These are phyloP conservation scores for Lepilemur septentrionalis DNA, from an alignment of 2,797 vertebrate species.

Conservation along the genomic window DNA sequence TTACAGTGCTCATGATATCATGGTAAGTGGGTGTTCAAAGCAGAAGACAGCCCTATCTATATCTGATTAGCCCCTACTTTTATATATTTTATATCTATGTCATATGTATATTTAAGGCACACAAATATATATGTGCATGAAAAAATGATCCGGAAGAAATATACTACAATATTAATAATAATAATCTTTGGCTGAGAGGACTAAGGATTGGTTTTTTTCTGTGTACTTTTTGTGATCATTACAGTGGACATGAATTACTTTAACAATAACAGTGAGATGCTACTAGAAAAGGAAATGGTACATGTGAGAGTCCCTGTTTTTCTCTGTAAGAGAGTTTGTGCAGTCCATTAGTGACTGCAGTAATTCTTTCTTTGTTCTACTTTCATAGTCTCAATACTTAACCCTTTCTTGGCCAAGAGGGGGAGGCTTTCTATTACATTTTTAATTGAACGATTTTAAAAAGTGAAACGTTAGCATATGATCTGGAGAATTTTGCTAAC, in stretches of 20 bases:
- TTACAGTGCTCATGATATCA: rapidly evolving
- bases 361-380: not conserved
- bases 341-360: not conserved
- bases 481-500: not conserved
- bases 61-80: not conserved
- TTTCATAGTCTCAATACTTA: not conserved
- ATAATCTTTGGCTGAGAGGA: not conserved
- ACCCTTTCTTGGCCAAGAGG: not conserved
- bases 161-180: rapidly evolving
- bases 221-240: not conserved
- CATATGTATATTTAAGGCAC: not conserved
- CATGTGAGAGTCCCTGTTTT: not conserved
- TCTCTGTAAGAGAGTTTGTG: not conserved
- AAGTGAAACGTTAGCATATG: not conserved
- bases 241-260: not conserved
- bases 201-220: not conserved
- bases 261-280: not conserved
- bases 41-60: rapidly evolving
- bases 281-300: not conserved
- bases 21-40: not conserved
- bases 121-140: rapidly evolving
- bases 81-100: not conserved
- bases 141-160: not conserved
- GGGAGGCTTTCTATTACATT: not conserved
- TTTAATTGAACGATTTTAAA: not conserved